phyloP scores from a whole-genome alignment of 1,140 invertebrate species.

The Hylaeus volcanicus region DNA sequence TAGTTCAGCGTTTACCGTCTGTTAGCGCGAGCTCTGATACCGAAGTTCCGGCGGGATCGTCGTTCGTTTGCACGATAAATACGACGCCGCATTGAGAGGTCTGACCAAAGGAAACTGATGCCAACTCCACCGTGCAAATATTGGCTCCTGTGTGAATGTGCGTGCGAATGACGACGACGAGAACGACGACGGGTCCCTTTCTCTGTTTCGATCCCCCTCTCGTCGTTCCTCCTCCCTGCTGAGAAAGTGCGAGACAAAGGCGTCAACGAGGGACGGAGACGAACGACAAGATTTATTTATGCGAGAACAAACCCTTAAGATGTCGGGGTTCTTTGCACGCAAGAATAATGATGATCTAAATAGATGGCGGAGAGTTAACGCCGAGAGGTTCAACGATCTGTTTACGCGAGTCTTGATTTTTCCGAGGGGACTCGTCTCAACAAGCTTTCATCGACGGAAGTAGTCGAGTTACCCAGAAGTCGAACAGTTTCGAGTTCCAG shows the following conservation, averaged over 20 bases:
- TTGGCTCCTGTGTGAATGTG: conserved; percentile 57
- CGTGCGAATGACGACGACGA: conserved; percentile 15
- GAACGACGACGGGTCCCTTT: too few species aligned
- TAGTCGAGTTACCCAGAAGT: too few species aligned
- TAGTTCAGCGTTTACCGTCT: conserved; percentile 51
- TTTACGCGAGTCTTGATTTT: too few species aligned
- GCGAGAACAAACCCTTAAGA: conserved; percentile 14
- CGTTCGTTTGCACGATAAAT: conserved; percentile 62
- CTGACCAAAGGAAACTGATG: conserved; percentile 56
- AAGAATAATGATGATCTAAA: neutral
- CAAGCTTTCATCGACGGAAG: too few species aligned
- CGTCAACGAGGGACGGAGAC: neutral
- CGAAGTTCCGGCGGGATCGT: conserved; percentile 43
- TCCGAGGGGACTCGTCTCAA: too few species aligned
- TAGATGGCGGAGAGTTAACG: neutral
- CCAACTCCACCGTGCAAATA: conserved; percentile 56
- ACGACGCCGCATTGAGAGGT: conserved; percentile 46
- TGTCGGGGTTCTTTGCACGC: too few species aligned
- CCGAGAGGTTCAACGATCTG: too few species aligned
- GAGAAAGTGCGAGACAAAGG: neutral
- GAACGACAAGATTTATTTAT: conserved; percentile 9
- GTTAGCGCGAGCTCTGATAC: conserved; percentile 25
- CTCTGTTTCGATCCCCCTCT: neutral
- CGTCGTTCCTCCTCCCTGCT: too few species aligned
- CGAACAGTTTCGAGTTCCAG: too few species aligned